phyloP scores from a whole-genome alignment of 2,888 invertebrate genomes.

The Corbicula japonica region DNA sequence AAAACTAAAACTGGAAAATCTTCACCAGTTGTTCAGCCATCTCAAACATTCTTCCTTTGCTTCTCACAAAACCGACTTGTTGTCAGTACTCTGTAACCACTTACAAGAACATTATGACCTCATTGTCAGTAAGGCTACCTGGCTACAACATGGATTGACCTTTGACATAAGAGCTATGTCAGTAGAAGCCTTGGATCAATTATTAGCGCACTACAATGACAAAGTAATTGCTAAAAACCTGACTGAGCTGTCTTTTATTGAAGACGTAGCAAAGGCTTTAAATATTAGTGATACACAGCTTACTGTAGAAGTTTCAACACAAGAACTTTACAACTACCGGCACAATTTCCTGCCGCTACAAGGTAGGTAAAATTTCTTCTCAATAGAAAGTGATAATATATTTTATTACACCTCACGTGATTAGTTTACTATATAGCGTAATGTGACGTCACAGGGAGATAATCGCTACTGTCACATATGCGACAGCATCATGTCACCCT shows the following conservation, averaged over 20 bases:
- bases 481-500: too few species aligned
- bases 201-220: slow-evolving; percentile 45
- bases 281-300: slow-evolving; percentile 52
- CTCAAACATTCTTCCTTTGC: slow-evolving; percentile 33
- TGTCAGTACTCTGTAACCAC: slow-evolving; percentile 26
- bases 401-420: background rate
- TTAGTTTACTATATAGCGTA: background rate
- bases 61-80: slow-evolving; percentile 22
- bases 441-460: background rate
- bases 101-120: slow-evolving; percentile 41
- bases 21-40: slow-evolving; percentile 52
- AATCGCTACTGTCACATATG: too few species aligned
- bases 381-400: background rate
- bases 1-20: slow-evolving; percentile 21
- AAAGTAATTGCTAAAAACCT: slow-evolving; percentile 35
- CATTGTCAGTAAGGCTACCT: slow-evolving; percentile 44
- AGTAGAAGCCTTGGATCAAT: slow-evolving; percentile 12
- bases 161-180: slow-evolving; percentile 40
- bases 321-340: slow-evolving; percentile 33
- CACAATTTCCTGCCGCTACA: slow-evolving; percentile 34
- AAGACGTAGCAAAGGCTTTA: slow-evolving; percentile 52
- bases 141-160: slow-evolving; percentile 49
- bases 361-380: slow-evolving; percentile 23
- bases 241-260: slow-evolving; percentile 42
- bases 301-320: slow-evolving; percentile 33